Base-by-base conservation (phyloP, 2,888 invertebrate species). In the Drosophila paramelanica region DNA sequence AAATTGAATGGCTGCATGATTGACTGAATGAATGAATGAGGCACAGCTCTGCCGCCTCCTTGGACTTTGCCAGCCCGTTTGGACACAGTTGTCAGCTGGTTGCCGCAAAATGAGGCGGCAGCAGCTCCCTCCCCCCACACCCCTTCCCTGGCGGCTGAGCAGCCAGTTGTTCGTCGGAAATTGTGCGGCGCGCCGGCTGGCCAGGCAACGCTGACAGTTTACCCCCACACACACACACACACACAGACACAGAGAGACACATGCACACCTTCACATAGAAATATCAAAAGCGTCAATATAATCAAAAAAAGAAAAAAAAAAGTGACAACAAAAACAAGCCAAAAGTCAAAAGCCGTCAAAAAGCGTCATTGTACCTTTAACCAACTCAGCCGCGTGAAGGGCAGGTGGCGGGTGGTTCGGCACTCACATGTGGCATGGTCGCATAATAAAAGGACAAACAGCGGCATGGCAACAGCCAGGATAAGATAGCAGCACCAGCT, bases 341-440 rank as follows among this genome's bases (percentile, higher is more conserved):
- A 77, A 70, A 71, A 87, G 84, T 79, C 85, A 87, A 84, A 84
- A 76, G 82, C 79, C 77, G 67, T 87, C 83, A 85, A 78, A 87
- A 79, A 66, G 75, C 88, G 73, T 80, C 80, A 82, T 69, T 79
- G 82, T 68, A 69, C 68, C 65, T 58, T 77, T 36, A 64, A 60
- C 77, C 76, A 59, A 47, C 25, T 53, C 42, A 61, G 47, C 36
- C 45, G 67, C 57, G 45, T 50, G 23, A 38, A 39, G 17, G n/a
- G 13, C 33, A 17, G 25, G 13, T 3, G 20, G 10, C 5, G 31
- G 43, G 10, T 13, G 27, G 50, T n/a, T 27, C n/a, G 53, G 39
- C 61, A 42, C 51, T 43, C 52, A 60, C 52, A 60, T 73, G 60
- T 50, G 43, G 41, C 27, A 39, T 42, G 61, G 8, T 38, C 41